Conservation (phyloP, 92 coral and sea anemone species). For the Palythoa grandis region DNA sequence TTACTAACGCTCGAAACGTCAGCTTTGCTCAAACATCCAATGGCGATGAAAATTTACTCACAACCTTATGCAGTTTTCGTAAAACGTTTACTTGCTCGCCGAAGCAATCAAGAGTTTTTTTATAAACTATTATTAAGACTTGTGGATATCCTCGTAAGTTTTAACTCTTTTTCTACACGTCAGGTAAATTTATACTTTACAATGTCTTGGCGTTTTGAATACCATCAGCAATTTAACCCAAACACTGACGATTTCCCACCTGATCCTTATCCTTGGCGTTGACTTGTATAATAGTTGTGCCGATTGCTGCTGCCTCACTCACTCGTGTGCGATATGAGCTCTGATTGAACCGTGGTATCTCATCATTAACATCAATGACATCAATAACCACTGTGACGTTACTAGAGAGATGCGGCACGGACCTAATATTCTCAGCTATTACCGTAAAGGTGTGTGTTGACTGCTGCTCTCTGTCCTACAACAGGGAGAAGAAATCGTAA, state of each 20-base stretch:
- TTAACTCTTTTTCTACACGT: too few relatives aligned
- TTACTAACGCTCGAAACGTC: too few relatives aligned
- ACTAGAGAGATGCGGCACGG: constrained; percentile 65
- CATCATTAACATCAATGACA: constrained; percentile 74
- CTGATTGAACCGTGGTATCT: constrained; percentile 67
- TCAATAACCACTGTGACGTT: constrained; percentile 54
- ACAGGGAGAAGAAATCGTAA: not conserved
- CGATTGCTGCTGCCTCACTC: constrained; percentile 70
- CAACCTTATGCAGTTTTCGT: too few relatives aligned
- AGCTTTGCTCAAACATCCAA: too few relatives aligned
- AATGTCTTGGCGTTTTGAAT: not conserved
- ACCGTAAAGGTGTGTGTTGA: constrained; percentile 73
- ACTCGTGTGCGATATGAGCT: constrained; percentile 60
- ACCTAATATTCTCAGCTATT: constrained; percentile 75
- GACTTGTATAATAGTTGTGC: constrained; percentile 72
- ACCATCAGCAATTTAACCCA: not conserved
- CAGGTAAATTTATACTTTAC: too few relatives aligned
- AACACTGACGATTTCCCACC: constrained; percentile 47
- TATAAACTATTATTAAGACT: too few relatives aligned
- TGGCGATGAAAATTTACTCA: too few relatives aligned
- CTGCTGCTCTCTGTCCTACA: constrained; percentile 69
- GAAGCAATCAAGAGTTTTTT: too few relatives aligned
- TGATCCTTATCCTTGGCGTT: constrained; percentile 72
- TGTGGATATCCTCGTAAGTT: too few relatives aligned
- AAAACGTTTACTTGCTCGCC: too few relatives aligned